These are phyloP conservation scores for Hydrolagus affinis DNA, from an alignment of 2,113 vertebrate genomes.

Conservation along the genomic window DNA sequence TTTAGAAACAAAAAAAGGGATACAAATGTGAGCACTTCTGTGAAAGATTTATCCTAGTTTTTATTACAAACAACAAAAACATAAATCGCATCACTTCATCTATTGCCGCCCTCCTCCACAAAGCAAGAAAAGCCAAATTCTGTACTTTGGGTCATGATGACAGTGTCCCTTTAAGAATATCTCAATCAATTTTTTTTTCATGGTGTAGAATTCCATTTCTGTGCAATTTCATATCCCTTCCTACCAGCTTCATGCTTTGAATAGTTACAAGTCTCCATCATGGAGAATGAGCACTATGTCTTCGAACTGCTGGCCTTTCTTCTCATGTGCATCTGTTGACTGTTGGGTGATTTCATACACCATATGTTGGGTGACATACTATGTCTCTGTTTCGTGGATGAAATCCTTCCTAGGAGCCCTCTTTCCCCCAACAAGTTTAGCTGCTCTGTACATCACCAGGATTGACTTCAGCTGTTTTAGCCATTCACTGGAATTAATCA, in stretches of 20 bases:
- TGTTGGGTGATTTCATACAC: constrained; percentile 16
- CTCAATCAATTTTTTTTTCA: neutral
- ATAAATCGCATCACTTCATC: too few species aligned
- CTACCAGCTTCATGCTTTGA: neutral
- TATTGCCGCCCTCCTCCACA: too few species aligned
- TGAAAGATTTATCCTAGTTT: too few species aligned
- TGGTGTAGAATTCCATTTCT: too few species aligned
- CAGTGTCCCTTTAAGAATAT: neutral
- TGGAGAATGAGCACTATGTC: neutral
- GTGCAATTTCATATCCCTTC: neutral
- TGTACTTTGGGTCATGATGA: too few species aligned
- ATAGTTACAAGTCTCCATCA: neutral
- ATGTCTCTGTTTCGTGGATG: neutral
- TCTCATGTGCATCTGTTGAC: constrained; percentile 21
- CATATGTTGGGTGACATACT: constrained; percentile 15
- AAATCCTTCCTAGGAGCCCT: constrained; percentile 9
- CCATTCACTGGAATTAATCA: neutral
- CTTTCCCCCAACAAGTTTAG: constrained; percentile 10
- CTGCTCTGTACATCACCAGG: neutral
- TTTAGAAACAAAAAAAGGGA: too few species aligned
- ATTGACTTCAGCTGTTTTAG: constrained; percentile 25
- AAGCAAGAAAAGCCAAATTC: too few species aligned
- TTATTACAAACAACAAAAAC: too few species aligned
- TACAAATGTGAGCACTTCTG: too few species aligned
- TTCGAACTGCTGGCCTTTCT: neutral